Conservation (phyloP, 2,113 vertebrate genomes). For the Salvelinus sp. region DNA sequence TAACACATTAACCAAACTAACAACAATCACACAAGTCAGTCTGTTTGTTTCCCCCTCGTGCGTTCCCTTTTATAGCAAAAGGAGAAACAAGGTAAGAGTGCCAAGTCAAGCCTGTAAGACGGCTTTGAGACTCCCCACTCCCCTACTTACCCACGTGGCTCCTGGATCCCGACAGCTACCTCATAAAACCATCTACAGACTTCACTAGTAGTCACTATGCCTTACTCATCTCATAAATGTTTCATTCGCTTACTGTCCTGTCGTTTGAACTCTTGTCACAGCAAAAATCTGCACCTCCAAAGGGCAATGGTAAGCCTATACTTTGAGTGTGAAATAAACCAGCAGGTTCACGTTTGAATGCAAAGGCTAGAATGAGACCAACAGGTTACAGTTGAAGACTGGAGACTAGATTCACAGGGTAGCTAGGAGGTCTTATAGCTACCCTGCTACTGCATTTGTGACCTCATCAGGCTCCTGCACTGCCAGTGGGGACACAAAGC, state of each 20-base stretch:
- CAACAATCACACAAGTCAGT: constrained; percentile 17
- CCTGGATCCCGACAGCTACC: constrained; percentile 19
- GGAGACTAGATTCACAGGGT: constrained; percentile 24
- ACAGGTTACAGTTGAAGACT: constrained; percentile 29
- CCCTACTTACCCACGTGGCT: constrained; percentile 45
- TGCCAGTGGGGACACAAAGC: constrained; percentile 51
- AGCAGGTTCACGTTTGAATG: no score
- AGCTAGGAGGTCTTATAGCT: constrained; percentile 22
- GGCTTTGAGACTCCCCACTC: constrained; percentile 22
- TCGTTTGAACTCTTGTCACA: no score
- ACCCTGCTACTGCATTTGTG: constrained; percentile 53
- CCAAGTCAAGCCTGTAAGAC: constrained; percentile 17
- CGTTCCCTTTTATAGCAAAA: constrained; percentile 15
- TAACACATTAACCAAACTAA: constrained; percentile 46
- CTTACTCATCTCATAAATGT: no score
- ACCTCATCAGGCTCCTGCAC: constrained; percentile 53
- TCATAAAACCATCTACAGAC: not conserved
- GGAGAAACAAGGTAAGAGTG: constrained; percentile 16
- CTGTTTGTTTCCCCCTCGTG: constrained; percentile 6
- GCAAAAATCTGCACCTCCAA: no score
- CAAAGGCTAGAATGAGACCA: not conserved
- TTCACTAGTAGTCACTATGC: not conserved
- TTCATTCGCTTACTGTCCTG: no score
- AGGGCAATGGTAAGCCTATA: not conserved
- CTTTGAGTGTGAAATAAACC: not conserved